Evolutionary conservation across 2,797 vertebrate genomes (phyloP).

Genomic region (Sebastes melanostomus): DNA sequence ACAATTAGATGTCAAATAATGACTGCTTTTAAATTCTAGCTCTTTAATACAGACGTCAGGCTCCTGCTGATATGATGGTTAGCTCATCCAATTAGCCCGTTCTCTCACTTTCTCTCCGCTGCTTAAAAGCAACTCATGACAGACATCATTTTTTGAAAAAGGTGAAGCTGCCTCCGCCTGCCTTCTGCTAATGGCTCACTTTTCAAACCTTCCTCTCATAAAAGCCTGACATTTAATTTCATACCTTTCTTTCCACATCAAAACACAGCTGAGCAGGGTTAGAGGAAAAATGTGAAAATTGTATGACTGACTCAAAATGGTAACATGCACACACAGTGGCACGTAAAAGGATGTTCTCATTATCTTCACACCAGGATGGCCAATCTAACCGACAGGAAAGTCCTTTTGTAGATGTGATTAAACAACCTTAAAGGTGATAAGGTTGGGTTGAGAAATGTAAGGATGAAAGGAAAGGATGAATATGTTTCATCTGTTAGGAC

Average conservation of each 20-base stretch:
- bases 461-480: background rate
- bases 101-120: background rate
- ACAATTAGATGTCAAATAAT: background rate
- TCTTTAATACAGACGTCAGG: background rate
- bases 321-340: background rate
- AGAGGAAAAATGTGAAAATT: background rate
- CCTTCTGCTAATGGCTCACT: constrained; percentile 18
- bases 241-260: background rate
- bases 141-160: background rate
- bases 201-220: background rate
- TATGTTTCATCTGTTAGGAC: background rate
- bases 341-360: background rate
- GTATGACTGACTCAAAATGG: background rate
- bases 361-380: background rate
- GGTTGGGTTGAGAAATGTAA: background rate
- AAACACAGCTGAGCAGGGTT: background rate
- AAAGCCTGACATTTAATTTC: constrained; percentile 21
- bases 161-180: background rate
- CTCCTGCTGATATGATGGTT: background rate
- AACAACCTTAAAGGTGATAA: background rate
- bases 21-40: background rate
- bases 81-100: constrained; percentile 13
- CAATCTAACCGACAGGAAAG: background rate
- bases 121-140: constrained; percentile 9
- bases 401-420: background rate